A percentile compares a stretch with the other conserved stretches of the same genome.
Conservation (phyloP, 2,113 vertebrate genomes). For the Hemicordylus capensis region DNA sequence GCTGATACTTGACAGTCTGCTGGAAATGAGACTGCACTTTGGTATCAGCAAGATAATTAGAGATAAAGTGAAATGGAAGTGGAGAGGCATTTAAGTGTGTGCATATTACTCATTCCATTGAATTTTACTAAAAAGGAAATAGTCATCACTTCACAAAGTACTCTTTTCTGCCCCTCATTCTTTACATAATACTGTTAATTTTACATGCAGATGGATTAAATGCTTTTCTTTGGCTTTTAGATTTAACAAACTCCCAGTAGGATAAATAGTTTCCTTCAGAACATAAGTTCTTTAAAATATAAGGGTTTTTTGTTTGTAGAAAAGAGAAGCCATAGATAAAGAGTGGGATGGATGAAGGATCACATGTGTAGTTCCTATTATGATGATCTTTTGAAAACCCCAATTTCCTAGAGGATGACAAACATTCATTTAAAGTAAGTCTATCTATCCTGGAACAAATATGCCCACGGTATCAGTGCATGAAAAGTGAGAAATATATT, state of each 20-base stretch:
- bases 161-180: neutral
- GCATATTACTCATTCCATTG: slow-evolving; percentile 54
- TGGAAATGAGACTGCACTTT: slow-evolving; percentile 24
- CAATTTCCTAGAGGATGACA: neutral
- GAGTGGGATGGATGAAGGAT: neutral
- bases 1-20: slow-evolving; percentile 37
- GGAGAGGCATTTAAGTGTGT: slow-evolving; percentile 33
- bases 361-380: neutral
- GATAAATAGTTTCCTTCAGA: neutral
- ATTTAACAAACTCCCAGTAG: rapidly evolving
- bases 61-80: slow-evolving; percentile 26
- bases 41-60: slow-evolving; percentile 56
- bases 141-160: slow-evolving; percentile 26
- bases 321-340: neutral
- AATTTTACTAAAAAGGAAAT: slow-evolving; percentile 41
- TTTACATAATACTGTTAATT: slow-evolving; percentile 16
- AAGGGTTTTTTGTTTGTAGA: neutral
- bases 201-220: neutral
- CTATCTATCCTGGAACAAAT: neutral
- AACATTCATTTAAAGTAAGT: slow-evolving; percentile 2
- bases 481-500: neutral
- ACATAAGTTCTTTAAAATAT: rapidly evolving
- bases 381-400: neutral
- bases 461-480: neutral
- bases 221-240: neutral